A percentile compares a stretch with the other conserved stretches of the same genome.
These are phyloP conservation scores for Amazonetta brasiliensis DNA, from an alignment of 2,797 vertebrate genomes.

Conservation along the genomic window DNA sequence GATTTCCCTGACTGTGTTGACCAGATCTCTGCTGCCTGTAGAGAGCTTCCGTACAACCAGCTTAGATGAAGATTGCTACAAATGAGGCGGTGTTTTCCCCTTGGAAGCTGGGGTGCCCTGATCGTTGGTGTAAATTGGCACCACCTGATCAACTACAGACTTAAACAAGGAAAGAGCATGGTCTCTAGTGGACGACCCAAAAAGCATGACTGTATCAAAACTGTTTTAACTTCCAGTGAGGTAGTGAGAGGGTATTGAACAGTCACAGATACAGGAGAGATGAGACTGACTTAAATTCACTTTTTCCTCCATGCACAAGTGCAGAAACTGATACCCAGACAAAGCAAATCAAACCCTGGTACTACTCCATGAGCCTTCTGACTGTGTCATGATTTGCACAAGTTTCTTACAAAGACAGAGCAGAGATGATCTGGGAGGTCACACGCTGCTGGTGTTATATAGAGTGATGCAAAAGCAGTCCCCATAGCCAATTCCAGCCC, in stretches of 20 bases:
- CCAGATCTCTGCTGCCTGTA: not conserved
- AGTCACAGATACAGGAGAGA: not conserved
- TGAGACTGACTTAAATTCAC: not conserved
- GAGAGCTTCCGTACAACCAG: not conserved
- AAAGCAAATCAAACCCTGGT: not conserved
- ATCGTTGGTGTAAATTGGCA: not conserved
- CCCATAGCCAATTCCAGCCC: not conserved
- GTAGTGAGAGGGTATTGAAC: not conserved
- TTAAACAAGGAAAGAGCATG: not conserved
- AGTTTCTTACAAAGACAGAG: not conserved
- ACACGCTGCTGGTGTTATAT: not conserved
- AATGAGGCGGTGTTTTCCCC: not conserved
- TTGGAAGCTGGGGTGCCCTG: not conserved
- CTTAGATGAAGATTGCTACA: not conserved
- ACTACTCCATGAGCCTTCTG: not conserved
- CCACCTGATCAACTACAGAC: not conserved
- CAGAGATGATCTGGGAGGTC: not conserved
- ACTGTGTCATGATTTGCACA: not conserved
- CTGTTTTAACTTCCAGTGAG: not conserved
- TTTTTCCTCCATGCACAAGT: not conserved
- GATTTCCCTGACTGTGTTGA: not conserved
- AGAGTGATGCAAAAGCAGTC: not conserved
- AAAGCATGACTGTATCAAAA: not conserved
- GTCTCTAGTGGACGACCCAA: not conserved
- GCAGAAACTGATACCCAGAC: not conserved